phyloP scores from a whole-genome alignment of 2,797 vertebrate genomes.

The Pipistrellus pipistrellus region DNA sequence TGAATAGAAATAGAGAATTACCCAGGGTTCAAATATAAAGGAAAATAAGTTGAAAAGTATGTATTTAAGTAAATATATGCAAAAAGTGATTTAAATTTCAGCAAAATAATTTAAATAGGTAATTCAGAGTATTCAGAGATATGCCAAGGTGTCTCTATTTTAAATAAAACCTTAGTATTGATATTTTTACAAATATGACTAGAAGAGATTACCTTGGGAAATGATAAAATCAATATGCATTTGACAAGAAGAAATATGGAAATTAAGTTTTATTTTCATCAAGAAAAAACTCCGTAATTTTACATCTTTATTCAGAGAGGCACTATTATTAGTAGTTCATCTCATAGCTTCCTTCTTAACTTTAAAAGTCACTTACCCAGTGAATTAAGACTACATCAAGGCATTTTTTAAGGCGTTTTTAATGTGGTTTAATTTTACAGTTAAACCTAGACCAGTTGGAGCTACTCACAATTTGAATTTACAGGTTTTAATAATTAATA shows the following conservation, averaged over 20 bases:
- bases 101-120: slow-evolving; percentile 33
- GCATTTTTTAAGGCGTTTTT: slow-evolving; percentile 18
- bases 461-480: slow-evolving; percentile 50
- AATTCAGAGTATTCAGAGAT: slow-evolving; percentile 63
- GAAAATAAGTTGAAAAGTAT: slow-evolving; percentile 26
- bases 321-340: background rate
- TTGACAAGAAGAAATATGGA: slow-evolving; percentile 56
- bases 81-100: slow-evolving; percentile 62
- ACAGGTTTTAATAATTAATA: slow-evolving; percentile 59
- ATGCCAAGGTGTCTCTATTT: background rate
- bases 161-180: slow-evolving; percentile 52
- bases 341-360: slow-evolving; percentile 24
- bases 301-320: slow-evolving; percentile 47
- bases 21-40: slow-evolving; percentile 56
- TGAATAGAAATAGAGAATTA: slow-evolving; percentile 72
- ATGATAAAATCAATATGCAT: slow-evolving; percentile 54
- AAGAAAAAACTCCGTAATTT: background rate
- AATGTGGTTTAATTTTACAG: slow-evolving; percentile 33
- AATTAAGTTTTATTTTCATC: slow-evolving; percentile 63
- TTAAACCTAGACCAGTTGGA: slow-evolving; percentile 42
- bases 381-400: slow-evolving; percentile 39
- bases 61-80: slow-evolving; percentile 29
- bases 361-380: slow-evolving; percentile 43
- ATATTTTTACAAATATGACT: slow-evolving; percentile 45
- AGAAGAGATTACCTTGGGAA: background rate